Evolutionary conservation across 1,140 invertebrate species (phyloP).

Genomic region (Aporrectodea caliginosa): DNA sequence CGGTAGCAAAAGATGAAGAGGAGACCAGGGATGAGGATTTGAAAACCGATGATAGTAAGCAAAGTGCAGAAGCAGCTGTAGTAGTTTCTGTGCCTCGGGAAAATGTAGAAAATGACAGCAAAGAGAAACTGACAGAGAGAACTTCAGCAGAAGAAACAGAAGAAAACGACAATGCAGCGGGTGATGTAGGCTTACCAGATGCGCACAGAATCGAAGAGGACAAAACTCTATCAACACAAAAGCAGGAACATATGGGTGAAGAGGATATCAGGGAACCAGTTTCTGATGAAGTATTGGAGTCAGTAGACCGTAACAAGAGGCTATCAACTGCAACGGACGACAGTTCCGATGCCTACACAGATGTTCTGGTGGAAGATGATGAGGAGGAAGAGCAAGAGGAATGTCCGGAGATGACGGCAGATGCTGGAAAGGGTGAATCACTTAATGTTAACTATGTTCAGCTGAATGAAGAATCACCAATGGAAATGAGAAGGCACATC

Average conservation of each 20-base stretch:
- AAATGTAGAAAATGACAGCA: no score
- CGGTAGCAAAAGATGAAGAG: not conserved
- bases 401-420: not conserved
- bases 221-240: no score
- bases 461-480: slow-evolving; percentile 10
- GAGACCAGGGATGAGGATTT: no score
- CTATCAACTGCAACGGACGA: not conserved
- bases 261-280: no score
- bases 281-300: no score
- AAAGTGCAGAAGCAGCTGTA: no score
- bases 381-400: slow-evolving; percentile 20
- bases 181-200: no score
- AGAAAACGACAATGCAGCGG: not conserved
- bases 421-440: not conserved
- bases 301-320: slow-evolving; percentile 25
- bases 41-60: no score
- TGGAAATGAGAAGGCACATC: no score
- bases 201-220: no score
- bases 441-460: not conserved
- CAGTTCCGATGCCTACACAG: slow-evolving; percentile 17
- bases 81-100: no score
- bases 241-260: no score
- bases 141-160: not conserved
- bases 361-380: slow-evolving; percentile 5
- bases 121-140: not conserved